These are phyloP conservation scores for Ailuropoda melanoleuca DNA, from an alignment of 2,113 vertebrate species.

Conservation along the genomic window DNA sequence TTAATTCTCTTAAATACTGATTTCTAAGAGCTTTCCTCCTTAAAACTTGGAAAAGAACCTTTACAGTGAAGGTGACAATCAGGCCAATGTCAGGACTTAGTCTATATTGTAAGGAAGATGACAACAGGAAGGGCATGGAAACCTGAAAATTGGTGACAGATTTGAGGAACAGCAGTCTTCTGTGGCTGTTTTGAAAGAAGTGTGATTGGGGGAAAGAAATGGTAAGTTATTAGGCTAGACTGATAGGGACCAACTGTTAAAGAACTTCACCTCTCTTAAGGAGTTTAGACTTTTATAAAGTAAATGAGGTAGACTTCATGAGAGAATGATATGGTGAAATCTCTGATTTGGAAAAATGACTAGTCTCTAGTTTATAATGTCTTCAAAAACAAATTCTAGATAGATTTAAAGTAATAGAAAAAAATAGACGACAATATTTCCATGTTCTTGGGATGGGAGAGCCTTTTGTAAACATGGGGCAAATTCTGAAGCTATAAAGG, in stretches of 20 bases:
- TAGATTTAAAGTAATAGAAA: not conserved
- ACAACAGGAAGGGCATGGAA: not conserved
- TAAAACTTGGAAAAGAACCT: not conserved
- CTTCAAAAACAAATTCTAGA: constrained; percentile 16
- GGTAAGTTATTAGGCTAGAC: not conserved
- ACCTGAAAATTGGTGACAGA: not conserved
- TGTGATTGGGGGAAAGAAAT: not conserved
- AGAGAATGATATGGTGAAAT: not conserved
- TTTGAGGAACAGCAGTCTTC: not conserved
- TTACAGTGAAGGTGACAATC: not conserved
- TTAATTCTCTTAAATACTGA: not conserved
- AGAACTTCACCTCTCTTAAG: not conserved
- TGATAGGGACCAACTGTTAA: not conserved
- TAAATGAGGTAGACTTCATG: not conserved
- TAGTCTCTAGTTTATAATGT: not conserved
- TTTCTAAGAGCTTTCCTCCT: not conserved
- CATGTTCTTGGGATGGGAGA: not conserved
- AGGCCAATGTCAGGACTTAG: not conserved
- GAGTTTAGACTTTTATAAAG: not conserved
- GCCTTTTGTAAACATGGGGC: not conserved
- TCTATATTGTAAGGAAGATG: not conserved
- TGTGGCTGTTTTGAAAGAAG: not conserved
- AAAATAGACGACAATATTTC: not conserved
- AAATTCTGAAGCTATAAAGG: not conserved
- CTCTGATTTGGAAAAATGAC: not conserved